A percentile compares a stretch with the other conserved stretches of the same genome.
These are phyloP conservation scores for Ascaphus truei DNA, from an alignment of 2,113 vertebrate genomes.

Conservation along the genomic window DNA sequence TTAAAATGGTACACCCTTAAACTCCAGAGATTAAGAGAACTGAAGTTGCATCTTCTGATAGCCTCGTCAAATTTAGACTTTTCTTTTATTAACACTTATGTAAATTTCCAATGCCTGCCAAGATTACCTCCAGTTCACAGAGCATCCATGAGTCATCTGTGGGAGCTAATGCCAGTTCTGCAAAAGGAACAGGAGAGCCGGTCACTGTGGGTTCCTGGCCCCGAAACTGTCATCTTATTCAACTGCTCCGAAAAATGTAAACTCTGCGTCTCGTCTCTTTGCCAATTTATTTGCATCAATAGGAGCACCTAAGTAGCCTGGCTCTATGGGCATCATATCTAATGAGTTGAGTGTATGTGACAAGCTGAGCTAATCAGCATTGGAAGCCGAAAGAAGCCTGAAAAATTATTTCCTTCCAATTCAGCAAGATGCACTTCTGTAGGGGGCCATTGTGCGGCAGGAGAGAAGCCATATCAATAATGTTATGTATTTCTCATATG, in stretches of 20 bases:
- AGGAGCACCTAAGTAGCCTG: constrained; percentile 13
- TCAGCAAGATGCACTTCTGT: neutral
- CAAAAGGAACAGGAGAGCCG: neutral
- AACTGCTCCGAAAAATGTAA: neutral
- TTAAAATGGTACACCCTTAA: too few species aligned
- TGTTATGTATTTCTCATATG: constrained; percentile 6
- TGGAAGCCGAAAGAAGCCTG: neutral
- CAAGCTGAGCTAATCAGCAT: constrained; percentile 32
- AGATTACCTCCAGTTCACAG: constrained; percentile 7
- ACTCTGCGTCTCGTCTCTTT: neutral
- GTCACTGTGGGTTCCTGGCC: neutral
- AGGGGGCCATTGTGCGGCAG: neutral
- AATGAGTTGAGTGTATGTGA: constrained; percentile 31
- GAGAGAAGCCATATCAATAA: neutral
- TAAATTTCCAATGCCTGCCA: constrained; percentile 26
- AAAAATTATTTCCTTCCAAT: constrained; percentile 2
- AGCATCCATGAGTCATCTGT: constrained; percentile 27
- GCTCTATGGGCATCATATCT: constrained; percentile 14
- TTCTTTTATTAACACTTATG: constrained; percentile 33
- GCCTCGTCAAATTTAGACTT: neutral
- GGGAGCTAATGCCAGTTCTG: constrained; percentile 6
- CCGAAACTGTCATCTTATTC: constrained; percentile 5
- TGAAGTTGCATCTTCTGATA: constrained; percentile 8
- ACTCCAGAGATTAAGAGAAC: too few species aligned
- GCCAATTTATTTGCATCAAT: constrained; percentile 23